Evolutionary conservation across 2,797 vertebrate species (phyloP).

Genomic region (Alosa sapidissima): DNA sequence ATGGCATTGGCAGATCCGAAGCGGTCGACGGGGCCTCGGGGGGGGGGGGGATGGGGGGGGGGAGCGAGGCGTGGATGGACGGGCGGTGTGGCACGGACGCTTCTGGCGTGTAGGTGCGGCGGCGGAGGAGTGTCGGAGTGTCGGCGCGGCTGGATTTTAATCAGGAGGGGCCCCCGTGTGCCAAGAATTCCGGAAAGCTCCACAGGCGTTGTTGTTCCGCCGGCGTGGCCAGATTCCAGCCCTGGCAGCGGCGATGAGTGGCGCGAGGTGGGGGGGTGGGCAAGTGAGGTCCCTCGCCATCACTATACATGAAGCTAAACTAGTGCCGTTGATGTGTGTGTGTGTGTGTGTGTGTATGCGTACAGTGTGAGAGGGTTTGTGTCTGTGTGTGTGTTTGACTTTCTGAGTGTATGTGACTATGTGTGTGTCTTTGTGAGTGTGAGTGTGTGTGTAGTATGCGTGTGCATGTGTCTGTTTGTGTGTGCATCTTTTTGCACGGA

Average conservation of each 20-base stretch:
- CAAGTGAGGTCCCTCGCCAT: neutral
- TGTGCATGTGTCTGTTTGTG: neutral
- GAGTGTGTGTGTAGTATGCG: neutral
- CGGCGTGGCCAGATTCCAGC: neutral
- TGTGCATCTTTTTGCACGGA: neutral
- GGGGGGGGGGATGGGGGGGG: neutral
- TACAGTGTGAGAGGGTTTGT: neutral
- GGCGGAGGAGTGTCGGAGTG: neutral
- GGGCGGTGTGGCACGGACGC: neutral
- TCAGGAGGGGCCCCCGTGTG: neutral
- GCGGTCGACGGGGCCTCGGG: neutral
- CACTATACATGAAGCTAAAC: neutral
- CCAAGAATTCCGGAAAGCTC: conserved; percentile 2
- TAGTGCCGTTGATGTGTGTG: neutral
- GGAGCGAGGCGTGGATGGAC: neutral
- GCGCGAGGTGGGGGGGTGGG: neutral
- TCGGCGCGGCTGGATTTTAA: neutral
- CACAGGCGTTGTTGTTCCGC: neutral
- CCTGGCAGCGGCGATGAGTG: neutral
- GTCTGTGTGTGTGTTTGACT: conserved; percentile 2
- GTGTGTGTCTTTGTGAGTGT: neutral
- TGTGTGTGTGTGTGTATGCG: neutral
- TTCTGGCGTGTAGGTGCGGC: neutral
- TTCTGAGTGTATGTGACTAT: neutral
- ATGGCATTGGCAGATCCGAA: neutral